Evolutionary conservation across 1,140 invertebrate species (phyloP), one percentile per base, ranked within the genome.

Genomic region (Tribolium madens): DNA sequence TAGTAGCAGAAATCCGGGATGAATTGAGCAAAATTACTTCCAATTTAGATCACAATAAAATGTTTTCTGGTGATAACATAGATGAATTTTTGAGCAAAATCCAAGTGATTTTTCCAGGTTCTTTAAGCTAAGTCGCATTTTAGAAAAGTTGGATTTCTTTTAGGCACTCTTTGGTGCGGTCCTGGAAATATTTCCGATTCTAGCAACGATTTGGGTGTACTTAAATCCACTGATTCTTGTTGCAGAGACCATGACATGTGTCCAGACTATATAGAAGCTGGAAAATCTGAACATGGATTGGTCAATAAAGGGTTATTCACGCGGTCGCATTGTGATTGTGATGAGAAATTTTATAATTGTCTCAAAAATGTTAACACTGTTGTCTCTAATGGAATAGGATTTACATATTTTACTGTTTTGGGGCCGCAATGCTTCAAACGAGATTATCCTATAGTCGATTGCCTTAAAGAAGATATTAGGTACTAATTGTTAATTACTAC

Each of bases 101-200:
- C 0, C 7, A 9, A n/a, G 4, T 42, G 36, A n/a, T 42, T 42
- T 42, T 42, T n/a, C 36, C 36, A 9, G 36, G 36, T 42, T 42
- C 21, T 42, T 9, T 7, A 9, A 42, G 2, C 36, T 2, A 10
- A 4, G 2, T 42, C 9, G 36, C n/a, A 42, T 42, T 42, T 42
- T 42, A 4, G 4, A 7, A 42, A 42, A 42, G 7, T 9, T 42
- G 7, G 2, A n/a, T 1, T 9, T 42, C 9, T 76, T 76, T 18
- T 53, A 87, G 89, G 89, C 18, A 90, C 89, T 3, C 84, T 85
- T 42, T 90, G 90, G 90, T 91, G 90, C 76, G 91, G 90, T 0
- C 84, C 82, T 13, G 91, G 90, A 1, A 86, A 89, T 60, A 79
- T 83, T 0, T 87, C 90, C 0, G 71, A 82, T 1, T 78, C 79